Evolutionary conservation across 2,113 vertebrate genomes (phyloP), one percentile per base, ranked within the genome.

Genomic region (Labeo catla): DNA sequence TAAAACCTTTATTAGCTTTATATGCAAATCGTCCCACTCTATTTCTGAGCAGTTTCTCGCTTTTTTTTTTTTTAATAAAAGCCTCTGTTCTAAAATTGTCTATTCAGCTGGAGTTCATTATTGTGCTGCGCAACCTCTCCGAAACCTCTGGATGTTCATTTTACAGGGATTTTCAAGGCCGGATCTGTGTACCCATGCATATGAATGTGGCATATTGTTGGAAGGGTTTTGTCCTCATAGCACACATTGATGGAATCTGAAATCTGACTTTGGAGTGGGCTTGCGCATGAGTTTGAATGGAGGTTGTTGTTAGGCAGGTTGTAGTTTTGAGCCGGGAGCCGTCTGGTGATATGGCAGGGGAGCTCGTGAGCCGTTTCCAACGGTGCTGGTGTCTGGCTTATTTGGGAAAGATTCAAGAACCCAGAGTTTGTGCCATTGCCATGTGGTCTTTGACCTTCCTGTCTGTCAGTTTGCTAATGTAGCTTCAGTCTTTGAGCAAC

Each of bases 21-120:
- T 91, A 91, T 91, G 76, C 84, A 91, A 92, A 88, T 87, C 83
- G 47, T 87, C 85, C 84, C 45, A 86, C 81, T 77, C 70, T 15
- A 21, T 28, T 21, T 57, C 59, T 70, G 45, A n/a, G 21, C 79
- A 63, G 76, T 57, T 66, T 47, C n/a, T 8, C 49, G 28, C 28
- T 28, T 28, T 28, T 28, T 28, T 28, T 28, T 52, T 76, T 47
- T 74, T 84, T 85, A 72, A n/a, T 19, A 11, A 77, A 34, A 81
- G 34, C 70, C 61, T 74, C 77, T 85, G 16, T 65, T 3, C 61
- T 57, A 70, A 50, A 23, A 76, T 87, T 87, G 36, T 59, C 45
- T 50, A 63, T 77, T 88, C 74, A 28, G 82, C 63, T 85, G 61
- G 84, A 86, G 84, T 88, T 87, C 76, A 85, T 86, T 81, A 66